Evolutionary conservation across 1,140 invertebrate species (phyloP), one percentile per base, ranked within the genome.

Genomic region (Cydia strobilella): DNA sequence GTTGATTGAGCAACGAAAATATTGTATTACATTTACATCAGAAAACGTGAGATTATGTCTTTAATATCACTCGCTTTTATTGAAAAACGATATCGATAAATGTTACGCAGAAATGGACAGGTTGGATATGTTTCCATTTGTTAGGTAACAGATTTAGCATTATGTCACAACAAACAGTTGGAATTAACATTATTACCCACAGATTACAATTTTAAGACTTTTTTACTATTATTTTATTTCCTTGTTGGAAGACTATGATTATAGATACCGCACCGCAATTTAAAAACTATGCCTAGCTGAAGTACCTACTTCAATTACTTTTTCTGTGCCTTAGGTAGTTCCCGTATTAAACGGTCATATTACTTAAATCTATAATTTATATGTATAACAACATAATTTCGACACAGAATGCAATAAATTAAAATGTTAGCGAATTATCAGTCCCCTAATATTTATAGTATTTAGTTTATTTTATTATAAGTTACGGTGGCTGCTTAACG

Each of bases 11-110:
- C 27, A 69, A 69, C 65, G 31, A 35, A 69, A 69, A 69, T 72
- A 72, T 72, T 72, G 13, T 25, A 42, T 72, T 72, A 72, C 71
- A 48, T 72, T 72, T 72, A 72, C 71, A 72, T 72, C 51, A 72
- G 45, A 48, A 27, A 45, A 72, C 25, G 45, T 72, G 71, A 48
- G 45, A 72, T 72, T 13, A 51, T 10, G 69, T 18, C 13, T 72
- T 15, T 51, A 51, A 72, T 72, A 72, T 72, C 71, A 72, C 42
- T 45, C 25, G 15, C 25, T n/a, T 66, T 20, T 39, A 69, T 69
- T 69, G 65, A 69, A 69, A 59, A 69, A 69, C 65, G 65, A 69
- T 69, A 69, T 69, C 65, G 65, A 69, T 18, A 69, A 69, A 31
- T 69, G 65, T 69, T 69, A 35, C 35, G 25, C 27, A 35, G 65